Evolutionary conservation across 2,113 vertebrate genomes (phyloP).

Genomic region (Ahaetulla prasina): DNA sequence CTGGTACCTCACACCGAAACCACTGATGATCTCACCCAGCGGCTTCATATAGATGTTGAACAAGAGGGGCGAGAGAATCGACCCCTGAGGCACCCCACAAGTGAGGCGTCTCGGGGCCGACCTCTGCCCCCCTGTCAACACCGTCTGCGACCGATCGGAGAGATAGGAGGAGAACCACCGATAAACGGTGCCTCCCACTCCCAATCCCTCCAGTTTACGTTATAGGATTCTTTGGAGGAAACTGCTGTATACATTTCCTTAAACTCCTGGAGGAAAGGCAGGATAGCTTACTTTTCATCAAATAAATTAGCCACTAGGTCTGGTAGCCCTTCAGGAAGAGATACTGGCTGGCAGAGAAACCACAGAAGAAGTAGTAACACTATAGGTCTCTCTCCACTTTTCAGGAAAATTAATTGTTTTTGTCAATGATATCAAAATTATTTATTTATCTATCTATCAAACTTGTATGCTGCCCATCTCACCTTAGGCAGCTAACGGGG

Average conservation of each 20-base stretch:
- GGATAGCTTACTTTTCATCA: background rate
- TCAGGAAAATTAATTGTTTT: background rate
- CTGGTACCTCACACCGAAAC: too few species aligned
- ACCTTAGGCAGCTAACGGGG: background rate
- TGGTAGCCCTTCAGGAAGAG: background rate
- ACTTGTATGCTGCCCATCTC: background rate
- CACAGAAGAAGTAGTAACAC: background rate
- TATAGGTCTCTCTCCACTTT: background rate
- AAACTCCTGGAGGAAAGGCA: background rate
- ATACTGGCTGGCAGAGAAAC: background rate
- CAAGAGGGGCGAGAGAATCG: too few species aligned
- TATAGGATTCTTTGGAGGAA: background rate
- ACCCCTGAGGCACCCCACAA: too few species aligned
- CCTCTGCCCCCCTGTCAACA: too few species aligned
- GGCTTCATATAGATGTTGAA: too few species aligned
- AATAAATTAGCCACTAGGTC: background rate
- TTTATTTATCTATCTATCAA: background rate
- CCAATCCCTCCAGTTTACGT: too few species aligned
- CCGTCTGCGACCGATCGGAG: too few species aligned
- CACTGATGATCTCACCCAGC: too few species aligned
- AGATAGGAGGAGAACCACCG: too few species aligned
- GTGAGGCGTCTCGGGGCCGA: too few species aligned
- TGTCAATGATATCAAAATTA: background rate
- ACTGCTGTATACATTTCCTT: background rate
- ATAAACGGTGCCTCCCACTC: too few species aligned